phyloP scores from a whole-genome alignment of 2,888 invertebrate species.

The Drosophila borealis region DNA sequence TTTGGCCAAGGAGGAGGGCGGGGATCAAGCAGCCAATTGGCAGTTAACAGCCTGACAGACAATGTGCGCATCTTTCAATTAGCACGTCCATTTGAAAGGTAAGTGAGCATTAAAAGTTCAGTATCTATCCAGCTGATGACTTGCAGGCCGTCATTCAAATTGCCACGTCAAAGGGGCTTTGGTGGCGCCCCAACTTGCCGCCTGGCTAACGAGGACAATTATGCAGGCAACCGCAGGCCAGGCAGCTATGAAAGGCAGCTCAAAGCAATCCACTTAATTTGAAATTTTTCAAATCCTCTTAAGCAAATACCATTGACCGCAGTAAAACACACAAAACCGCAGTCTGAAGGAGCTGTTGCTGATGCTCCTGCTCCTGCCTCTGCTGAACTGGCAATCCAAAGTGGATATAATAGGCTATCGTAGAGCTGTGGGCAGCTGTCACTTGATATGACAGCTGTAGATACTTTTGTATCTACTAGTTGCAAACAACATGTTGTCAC shows the following conservation, averaged over 20 bases:
- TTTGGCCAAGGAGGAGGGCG: constrained; percentile 35
- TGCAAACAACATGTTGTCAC: constrained; percentile 59
- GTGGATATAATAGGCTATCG: constrained; percentile 37
- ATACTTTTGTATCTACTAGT: constrained; percentile 64
- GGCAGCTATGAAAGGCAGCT: constrained; percentile 30
- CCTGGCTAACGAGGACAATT: constrained; percentile 57
- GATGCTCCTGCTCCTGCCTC: neutral
- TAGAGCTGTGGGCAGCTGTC: constrained; percentile 33
- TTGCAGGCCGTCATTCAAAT: constrained; percentile 38
- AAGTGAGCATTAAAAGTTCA: constrained; percentile 47
- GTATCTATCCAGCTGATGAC: constrained; percentile 1
- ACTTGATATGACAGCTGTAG: constrained; percentile 64
- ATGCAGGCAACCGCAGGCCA: constrained; percentile 61
- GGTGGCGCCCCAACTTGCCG: constrained; percentile 8
- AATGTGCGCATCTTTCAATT: constrained; percentile 57
- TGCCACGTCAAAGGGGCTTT: constrained; percentile 33
- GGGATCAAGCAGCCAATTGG: constrained; percentile 33
- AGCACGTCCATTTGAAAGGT: constrained; percentile 47
- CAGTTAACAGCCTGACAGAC: constrained; percentile 29
- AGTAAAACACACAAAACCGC: constrained; percentile 67
- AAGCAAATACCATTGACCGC: constrained; percentile 67
- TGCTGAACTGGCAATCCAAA: constrained; percentile 11
- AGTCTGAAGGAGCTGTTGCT: constrained; percentile 22
- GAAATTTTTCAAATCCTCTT: constrained; percentile 70
- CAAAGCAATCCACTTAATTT: constrained; percentile 68